Evolutionary conservation across 2,113 vertebrate genomes (phyloP), one percentile per base, ranked within the genome.

Genomic region (Strix aluco): DNA sequence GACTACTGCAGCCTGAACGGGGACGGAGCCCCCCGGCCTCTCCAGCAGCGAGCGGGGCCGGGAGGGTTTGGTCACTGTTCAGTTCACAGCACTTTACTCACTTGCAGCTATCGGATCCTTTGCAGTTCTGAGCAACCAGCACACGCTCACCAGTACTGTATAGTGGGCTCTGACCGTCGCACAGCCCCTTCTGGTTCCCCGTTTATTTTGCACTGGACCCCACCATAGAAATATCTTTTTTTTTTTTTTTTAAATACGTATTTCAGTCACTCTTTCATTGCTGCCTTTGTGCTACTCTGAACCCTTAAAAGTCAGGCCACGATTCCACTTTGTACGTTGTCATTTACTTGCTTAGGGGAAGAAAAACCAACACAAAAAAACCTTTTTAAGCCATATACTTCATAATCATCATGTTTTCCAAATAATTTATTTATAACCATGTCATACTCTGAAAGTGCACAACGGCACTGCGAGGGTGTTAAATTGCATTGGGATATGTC

Each of bases 191-290:
- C 93, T 63, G 36, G 23, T 86, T 93, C 95, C 96, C 78, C 12
- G 0, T 94, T 57, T 84, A 80, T 96, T 97, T 97, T 98, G 97
- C 97, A 98, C 97, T 98, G 97, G 94, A 96, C 71, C 86, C 77
- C 7, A 1, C 93, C 83, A 19, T 90, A 36, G 85, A 96, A 95
- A 95, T 92, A 63, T 16, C 71, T 74, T 57, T 11, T 10, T 6
- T 27, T 47, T 47, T 9, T 23, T 11, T 26, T 8, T 5, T 44
- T 5, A 14, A 73, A 46, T 67, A 88, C 2, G 55, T 81, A 58
- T 97, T 98, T 98, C 95, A 91, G 88, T 91, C 92, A 36, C 94
- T 81, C 92, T 90, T 90, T 84, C 84, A 26, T 94, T 58, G 92
- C 97, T 91, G 67, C 89, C 69, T 97, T 92, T 46, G 88, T 81